Evolutionary conservation across 2,113 vertebrate species (phyloP), one percentile per base, ranked within the genome.

Genomic region (Tiliqua scincoides): DNA sequence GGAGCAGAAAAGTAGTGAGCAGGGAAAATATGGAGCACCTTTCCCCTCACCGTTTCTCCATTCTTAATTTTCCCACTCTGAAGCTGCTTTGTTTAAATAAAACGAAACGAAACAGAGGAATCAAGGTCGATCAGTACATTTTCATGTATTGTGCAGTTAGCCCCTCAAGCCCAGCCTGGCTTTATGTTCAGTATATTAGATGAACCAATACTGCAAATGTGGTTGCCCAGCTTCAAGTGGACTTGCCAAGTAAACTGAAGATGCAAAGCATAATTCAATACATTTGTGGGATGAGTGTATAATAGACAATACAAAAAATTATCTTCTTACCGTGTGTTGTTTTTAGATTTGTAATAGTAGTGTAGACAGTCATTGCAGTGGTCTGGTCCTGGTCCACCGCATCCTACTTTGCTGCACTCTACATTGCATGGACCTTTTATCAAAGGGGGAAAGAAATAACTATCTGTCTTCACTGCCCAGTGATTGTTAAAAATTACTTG

Each of bases 281-380:
- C 37, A 20, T 87, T 32, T 15, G 70, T 14, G n/a, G n/a, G 57
- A 30, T 57, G 11, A 0, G 21, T 68, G 35, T 62, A 37, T 7
- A 1, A 81, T 78, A 20, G 54, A 17, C 7, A 89, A 81, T 4
- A 8, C 11, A 54, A 67, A 83, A 81, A 11, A 15, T 79, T 30
- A 35, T 70, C 6, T 20, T 81, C 89, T 90, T 94, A 99, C 99
- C 98, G 97, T 88, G 99, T 99, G 89, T 99, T 99, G 93, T 99
- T 99, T 94, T 99, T 99, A 93, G 99, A 98, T 96, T 99, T 99
- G 91, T 99, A 98, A 96, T 99, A 99, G 93, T 97, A 99, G 90
- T 99, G 98, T 40, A 99, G 95, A 90, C 99, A 99, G 94, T 99
- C 98, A 91, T 91, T 99, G 94, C 98, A 99, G 89, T 99, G 98